Percentiles rank a stretch among this genome's conserved stretches.
Conservation (phyloP, 2,888 invertebrate genomes). For the Drosophila dives region DNA sequence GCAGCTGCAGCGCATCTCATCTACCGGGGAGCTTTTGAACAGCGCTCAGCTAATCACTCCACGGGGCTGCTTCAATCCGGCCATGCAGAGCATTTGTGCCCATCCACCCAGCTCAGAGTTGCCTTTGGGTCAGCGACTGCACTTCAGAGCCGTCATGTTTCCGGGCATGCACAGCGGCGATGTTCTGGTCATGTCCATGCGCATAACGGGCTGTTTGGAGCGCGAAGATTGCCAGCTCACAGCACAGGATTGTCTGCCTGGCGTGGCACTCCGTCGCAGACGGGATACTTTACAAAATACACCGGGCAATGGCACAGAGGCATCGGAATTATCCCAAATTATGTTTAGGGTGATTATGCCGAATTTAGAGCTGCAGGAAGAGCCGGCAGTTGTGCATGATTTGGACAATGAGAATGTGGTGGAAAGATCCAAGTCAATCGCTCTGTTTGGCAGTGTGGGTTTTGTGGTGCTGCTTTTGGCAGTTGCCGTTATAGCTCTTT, state of each 20-base stretch:
- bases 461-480: conserved; percentile 71
- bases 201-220: conserved; percentile 86
- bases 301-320: conserved; percentile 64
- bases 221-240: conserved; percentile 85
- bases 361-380: conserved; percentile 15
- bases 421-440: conserved; percentile 39
- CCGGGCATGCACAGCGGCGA: conserved; percentile 87
- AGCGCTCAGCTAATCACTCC: conserved; percentile 85
- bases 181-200: conserved; percentile 86
- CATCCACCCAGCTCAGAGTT: conserved; percentile 84
- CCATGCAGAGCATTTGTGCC: conserved; percentile 85
- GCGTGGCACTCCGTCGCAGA: conserved; percentile 62
- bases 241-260: conserved; percentile 71
- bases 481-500: conserved; percentile 65
- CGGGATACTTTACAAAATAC: conserved; percentile 42
- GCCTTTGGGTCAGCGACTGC: conserved; percentile 85
- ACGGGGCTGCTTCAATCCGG: conserved; percentile 85
- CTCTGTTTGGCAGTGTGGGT: conserved; percentile 68
- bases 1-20: conserved; percentile 83
- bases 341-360: conserved; percentile 81
- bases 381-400: conserved; percentile 3
- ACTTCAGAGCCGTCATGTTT: conserved; percentile 87
- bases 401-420: background rate
- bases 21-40: conserved; percentile 80
- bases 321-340: conserved; percentile 81